A percentile compares a stretch with the other conserved stretches of the same genome.
phyloP scores from a whole-genome alignment of 2,797 vertebrate genomes.

The Pogonophryne albipinna region DNA sequence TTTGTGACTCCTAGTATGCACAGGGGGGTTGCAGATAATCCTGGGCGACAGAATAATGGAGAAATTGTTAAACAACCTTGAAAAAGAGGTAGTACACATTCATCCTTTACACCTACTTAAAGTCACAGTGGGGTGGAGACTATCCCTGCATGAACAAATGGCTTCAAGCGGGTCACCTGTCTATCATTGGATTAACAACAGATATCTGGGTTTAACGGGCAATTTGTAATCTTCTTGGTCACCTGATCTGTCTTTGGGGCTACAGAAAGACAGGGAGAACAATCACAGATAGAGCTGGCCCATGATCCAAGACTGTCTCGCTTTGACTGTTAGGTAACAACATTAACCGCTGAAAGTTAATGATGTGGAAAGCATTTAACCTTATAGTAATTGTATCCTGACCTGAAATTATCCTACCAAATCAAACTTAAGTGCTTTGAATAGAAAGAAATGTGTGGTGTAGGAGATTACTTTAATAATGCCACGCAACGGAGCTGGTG shows the following conservation, averaged over 20 bases:
- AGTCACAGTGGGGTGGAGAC: conserved; percentile 32
- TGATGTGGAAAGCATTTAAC: conserved; percentile 35
- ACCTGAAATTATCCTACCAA: conserved; percentile 35
- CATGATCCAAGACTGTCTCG: neutral
- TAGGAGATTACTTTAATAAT: neutral
- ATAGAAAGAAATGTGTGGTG: conserved; percentile 22
- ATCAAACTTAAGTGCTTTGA: conserved; percentile 34
- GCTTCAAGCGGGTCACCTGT: conserved; percentile 48
- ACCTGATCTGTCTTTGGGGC: conserved; percentile 36
- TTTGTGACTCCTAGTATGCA: conserved; percentile 42
- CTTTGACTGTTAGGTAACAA: conserved; percentile 14
- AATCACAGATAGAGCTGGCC: neutral
- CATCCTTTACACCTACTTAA: conserved; percentile 33
- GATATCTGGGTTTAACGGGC: conserved; percentile 18
- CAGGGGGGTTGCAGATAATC: conserved; percentile 41
- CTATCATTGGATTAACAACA: conserved; percentile 56
- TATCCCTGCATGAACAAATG: conserved; percentile 45
- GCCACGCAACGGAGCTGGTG: no score
- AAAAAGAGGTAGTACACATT: conserved; percentile 46
- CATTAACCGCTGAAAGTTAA: conserved; percentile 6
- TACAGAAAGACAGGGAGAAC: conserved; percentile 1
- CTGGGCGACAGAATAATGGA: conserved; percentile 49
- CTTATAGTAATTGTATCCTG: conserved; percentile 30
- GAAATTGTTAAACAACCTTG: conserved; percentile 66
- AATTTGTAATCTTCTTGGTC: conserved; percentile 47